Percentiles rank a stretch among this genome's conserved stretches.
phyloP scores from a whole-genome alignment of 2,797 vertebrate species.

The Myotis planiceps region DNA sequence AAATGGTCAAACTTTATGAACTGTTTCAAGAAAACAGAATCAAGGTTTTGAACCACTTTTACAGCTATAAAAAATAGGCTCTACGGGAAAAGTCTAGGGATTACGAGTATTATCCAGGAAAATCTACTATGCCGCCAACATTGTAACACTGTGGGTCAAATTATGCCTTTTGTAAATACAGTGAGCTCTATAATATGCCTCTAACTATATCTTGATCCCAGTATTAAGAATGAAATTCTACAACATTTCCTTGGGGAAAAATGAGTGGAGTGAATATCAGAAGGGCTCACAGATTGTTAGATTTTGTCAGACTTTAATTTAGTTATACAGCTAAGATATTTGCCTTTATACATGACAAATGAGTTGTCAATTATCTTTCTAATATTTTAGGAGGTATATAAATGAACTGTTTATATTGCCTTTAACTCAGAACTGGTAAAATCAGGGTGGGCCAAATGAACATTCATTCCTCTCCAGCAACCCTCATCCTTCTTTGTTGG shows the following conservation, averaged over 20 bases:
- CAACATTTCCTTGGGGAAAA: neutral
- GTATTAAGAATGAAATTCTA: neutral
- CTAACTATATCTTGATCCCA: neutral
- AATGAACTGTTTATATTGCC: neutral
- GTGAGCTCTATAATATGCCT: neutral
- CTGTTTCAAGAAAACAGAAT: constrained; percentile 11
- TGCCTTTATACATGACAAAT: constrained; percentile 14
- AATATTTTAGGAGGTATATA: neutral
- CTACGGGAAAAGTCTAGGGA: neutral
- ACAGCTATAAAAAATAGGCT: neutral
- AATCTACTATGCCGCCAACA: neutral
- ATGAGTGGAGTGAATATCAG: neutral
- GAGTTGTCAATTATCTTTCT: neutral
- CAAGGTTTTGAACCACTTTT: neutral
- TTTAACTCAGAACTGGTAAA: constrained; percentile 4
- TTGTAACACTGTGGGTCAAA: neutral
- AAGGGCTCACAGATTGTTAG: neutral
- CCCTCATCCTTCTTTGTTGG: neutral
- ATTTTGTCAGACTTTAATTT: constrained; percentile 50
- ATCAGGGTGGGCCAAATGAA: neutral
- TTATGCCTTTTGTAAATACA: neutral
- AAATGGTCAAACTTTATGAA: neutral
- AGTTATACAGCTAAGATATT: neutral
- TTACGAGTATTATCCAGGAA: neutral
- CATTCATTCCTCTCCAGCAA: neutral